phyloP scores from a whole-genome alignment of 1,140 invertebrate genomes.

The Drosophila albomicans region DNA sequence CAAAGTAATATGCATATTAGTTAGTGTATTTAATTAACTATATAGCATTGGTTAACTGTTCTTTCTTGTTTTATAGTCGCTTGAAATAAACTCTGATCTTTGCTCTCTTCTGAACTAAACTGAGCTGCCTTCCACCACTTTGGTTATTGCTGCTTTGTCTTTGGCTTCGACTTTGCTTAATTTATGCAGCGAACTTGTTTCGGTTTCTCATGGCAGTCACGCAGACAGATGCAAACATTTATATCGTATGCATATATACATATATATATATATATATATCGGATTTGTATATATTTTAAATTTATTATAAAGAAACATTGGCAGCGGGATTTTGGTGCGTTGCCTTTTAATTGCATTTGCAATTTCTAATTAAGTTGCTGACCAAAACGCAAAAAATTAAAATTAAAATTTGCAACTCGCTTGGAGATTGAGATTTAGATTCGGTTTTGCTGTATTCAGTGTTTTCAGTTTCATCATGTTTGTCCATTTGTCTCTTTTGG shows the following conservation, averaged over 20 bases:
- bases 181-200: constrained; percentile 82
- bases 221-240: constrained; percentile 34
- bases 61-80: constrained; percentile 22
- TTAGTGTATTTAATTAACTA: constrained; percentile 30
- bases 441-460: constrained; percentile 22
- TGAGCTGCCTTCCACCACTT: constrained; percentile 30
- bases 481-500: constrained; percentile 34
- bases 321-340: constrained; percentile 38
- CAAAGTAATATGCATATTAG: constrained; percentile 3
- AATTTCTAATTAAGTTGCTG: constrained; percentile 78
- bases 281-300: constrained; percentile 42
- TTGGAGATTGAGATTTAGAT: constrained; percentile 35
- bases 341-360: constrained; percentile 75
- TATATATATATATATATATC: constrained; percentile 11
- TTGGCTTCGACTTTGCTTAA: constrained; percentile 59
- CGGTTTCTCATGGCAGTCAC: constrained; percentile 55
- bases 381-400: constrained; percentile 43
- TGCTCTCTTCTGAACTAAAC: constrained; percentile 19
- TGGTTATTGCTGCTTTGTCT: constrained; percentile 59
- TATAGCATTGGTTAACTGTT: constrained; percentile 4
- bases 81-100: constrained; percentile 55
- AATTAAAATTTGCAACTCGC: constrained; percentile 62
- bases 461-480: constrained; percentile 38
- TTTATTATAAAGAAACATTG: constrained; percentile 62
- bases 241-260: neutral